These are phyloP conservation scores for Anguilla obscura DNA, from an alignment of 2,797 vertebrate genomes.

Conservation along the genomic window DNA sequence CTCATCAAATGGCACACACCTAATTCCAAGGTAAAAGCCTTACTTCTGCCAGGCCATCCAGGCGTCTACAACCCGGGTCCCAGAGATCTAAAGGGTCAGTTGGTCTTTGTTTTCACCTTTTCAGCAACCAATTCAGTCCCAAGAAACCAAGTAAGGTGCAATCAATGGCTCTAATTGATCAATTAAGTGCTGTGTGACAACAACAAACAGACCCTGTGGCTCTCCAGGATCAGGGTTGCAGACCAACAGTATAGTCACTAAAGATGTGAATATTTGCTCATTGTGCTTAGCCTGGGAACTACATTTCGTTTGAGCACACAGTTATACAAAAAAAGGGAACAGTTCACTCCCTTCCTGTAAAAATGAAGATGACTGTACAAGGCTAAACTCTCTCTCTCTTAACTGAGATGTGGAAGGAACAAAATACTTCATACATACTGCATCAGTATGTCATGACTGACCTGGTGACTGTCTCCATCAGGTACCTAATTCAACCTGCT, in stretches of 20 bases:
- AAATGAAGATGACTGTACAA: too few species aligned
- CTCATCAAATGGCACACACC: conserved; percentile 68
- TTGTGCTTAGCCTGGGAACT: neutral
- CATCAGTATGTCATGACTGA: neutral
- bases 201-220: too few species aligned
- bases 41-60: neutral
- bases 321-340: too few species aligned
- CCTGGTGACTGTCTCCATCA: conserved; percentile 50
- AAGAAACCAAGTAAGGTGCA: neutral
- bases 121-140: neutral
- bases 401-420: too few species aligned
- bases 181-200: too few species aligned
- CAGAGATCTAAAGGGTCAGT: neutral
- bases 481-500: conserved; percentile 81
- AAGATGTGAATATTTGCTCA: neutral
- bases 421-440: too few species aligned
- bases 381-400: too few species aligned
- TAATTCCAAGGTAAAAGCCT: conserved; percentile 58
- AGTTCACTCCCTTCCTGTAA: too few species aligned
- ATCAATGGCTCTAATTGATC: too few species aligned
- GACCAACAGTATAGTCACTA: neutral
- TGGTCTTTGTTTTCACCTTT: neutral
- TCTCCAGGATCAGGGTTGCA: too few species aligned
- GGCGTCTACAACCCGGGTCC: neutral
- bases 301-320: conserved; percentile 28